Evolutionary conservation across 1,140 invertebrate species (phyloP), one percentile per base, ranked within the genome.

Genomic region (Cecropterus lyciades): DNA sequence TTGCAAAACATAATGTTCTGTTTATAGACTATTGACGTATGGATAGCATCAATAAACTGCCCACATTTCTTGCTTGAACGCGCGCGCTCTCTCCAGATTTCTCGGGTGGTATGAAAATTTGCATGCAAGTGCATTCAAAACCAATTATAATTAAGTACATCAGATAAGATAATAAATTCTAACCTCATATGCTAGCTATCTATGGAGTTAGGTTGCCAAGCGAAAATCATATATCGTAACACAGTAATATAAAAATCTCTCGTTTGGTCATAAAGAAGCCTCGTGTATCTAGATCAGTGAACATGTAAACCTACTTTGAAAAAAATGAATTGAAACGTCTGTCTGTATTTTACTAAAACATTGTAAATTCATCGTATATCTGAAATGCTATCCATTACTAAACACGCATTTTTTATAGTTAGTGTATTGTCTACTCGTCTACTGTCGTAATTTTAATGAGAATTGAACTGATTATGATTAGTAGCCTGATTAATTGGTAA

Each of bases 71-170:
- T 73, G 84, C 77, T 79, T 76, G 68, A 84, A 73, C 79, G 84
- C 65, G 70, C 77, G 33, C 79, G 75, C 87, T 90, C 84, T 90
- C 87, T 85, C 81, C 73, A 59, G 79, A 81, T 90, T 89, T 90
- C 87, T 82, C 85, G 67, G 63, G 57, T 68, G 83, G 79, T 77
- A 89, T 87, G 82, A 70, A 77, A 73, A 89, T 90, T 90, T 88
- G 87, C 85, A 89, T 90, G 84, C 77, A 72, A 70, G 65, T 76
- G 77, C 69, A 80, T 78, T 75, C 67, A 55, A 75, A 78, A 76
- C 74, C 76, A 80, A 76, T 85, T 82, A 82, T 79, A 81, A 81
- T 85, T 80, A 85, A 81, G 67, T 80, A 75, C 72, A 84, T 82
- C 80, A 81, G 81, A 87, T 87, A 84, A 85, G 65, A 66, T 73